Percentiles rank a stretch among this genome's conserved stretches.
Evolutionary conservation across 2,113 vertebrate genomes (phyloP).

Genomic region (Sebastes fasciatus): DNA sequence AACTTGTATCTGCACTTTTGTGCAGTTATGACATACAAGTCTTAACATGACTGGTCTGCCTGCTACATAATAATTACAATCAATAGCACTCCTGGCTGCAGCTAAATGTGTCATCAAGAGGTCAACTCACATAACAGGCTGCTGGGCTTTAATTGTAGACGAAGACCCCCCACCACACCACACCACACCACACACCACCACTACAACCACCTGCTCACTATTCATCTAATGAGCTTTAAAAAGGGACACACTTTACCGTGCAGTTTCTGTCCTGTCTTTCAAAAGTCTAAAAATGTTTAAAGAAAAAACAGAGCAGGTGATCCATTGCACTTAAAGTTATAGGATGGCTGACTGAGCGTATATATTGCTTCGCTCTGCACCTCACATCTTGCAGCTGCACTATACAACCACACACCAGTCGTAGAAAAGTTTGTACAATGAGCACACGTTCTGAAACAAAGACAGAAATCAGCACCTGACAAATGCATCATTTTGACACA

Average conservation of each 20-base stretch:
- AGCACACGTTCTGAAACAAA: not conserved
- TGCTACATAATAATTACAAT: constrained; percentile 11
- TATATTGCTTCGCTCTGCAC: not conserved
- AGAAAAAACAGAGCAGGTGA: not conserved
- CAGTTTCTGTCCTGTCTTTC: no score
- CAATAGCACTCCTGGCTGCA: not conserved
- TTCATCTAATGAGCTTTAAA: not conserved
- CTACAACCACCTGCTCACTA: not conserved
- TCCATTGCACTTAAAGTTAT: not conserved
- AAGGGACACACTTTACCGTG: not conserved
- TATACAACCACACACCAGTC: not conserved
- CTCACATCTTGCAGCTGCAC: not conserved
- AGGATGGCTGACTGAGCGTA: not conserved
- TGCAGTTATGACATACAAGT: not conserved
- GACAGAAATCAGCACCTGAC: not conserved
- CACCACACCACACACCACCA: not conserved
- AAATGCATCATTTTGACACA: no score
- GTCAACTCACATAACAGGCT: not conserved
- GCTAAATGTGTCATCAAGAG: constrained; percentile 15
- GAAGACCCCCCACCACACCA: not conserved
- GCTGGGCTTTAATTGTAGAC: not conserved
- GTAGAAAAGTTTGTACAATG: not conserved
- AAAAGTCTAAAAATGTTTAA: no score
- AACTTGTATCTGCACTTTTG: not conserved
- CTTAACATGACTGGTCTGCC: not conserved